These are phyloP conservation scores for Phrynosoma blainvillii DNA, from an alignment of 2,113 vertebrate species.

Conservation along the genomic window DNA sequence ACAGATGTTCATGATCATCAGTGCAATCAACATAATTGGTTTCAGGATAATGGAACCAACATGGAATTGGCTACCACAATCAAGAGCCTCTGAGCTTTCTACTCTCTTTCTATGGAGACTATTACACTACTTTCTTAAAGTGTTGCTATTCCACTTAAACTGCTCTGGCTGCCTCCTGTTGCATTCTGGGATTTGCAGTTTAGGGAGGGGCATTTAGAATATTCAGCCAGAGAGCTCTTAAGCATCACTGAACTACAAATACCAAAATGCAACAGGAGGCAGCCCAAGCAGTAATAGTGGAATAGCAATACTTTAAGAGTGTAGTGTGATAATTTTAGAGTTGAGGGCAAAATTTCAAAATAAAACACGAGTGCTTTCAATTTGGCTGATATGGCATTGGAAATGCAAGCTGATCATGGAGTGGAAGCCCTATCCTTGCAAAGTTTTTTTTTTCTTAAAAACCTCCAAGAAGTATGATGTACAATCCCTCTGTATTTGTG, in stretches of 20 bases:
- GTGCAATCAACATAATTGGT: background rate
- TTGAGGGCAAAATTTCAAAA: conserved; percentile 20
- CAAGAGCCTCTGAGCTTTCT: conserved; percentile 1
- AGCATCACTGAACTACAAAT: too few species aligned
- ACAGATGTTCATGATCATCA: background rate
- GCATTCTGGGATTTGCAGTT: too few species aligned
- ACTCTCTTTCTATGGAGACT: background rate
- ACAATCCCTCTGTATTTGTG: too few species aligned
- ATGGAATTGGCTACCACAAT: background rate
- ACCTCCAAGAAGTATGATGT: too few species aligned
- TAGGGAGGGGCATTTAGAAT: too few species aligned
- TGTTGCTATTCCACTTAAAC: too few species aligned
- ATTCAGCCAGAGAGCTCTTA: too few species aligned
- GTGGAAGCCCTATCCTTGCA: background rate
- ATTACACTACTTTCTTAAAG: too few species aligned
- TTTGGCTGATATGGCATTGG: background rate
- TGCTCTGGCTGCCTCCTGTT: too few species aligned
- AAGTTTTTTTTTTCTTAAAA: background rate
- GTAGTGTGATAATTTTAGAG: background rate
- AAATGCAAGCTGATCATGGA: background rate
- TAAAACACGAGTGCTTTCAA: background rate
- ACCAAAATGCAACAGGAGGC: too few species aligned
- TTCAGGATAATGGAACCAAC: background rate
- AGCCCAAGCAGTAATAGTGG: too few species aligned
- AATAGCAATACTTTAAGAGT: too few species aligned